Base-by-base conservation (phyloP, 2,797 vertebrate genomes). In the Stomatorhinus walkeri region DNA sequence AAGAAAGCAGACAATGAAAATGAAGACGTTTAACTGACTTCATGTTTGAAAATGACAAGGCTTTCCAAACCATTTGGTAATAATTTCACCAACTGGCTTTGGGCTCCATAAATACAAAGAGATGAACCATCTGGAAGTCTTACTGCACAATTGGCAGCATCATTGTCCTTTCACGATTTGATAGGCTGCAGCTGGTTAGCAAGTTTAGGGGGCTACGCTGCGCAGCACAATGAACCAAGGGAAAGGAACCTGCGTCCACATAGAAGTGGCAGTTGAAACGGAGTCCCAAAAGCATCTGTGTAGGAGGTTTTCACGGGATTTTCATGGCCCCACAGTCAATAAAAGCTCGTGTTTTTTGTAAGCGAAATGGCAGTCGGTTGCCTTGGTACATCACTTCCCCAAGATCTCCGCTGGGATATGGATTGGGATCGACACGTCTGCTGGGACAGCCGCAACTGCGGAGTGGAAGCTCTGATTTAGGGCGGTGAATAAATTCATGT, bases 91-190 rank as follows among this genome's bases (percentile, higher is more conserved):
- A 85, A 85, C 40, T 14, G 22, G 48, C 48, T 24, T 85, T 14
- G 10, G 19, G 22, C 43, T 85, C 24, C 83, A 24, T 85, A 9
- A 85, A 22, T 24, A 10, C 10, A 85, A 85, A 24, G 48, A 85
- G 22, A 85, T 51, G 83, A 85, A 85, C n/a, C n/a, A 84, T 84
- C 46, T 49, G 83, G 83, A 85, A 51, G n/a, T 36, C 81, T 84
- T 24, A 10, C 46, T 51, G 10, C n/a, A 84, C 4, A n/a, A 49
- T 85, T 24, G 83, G 83, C 12, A 51, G 83, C 10, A 51, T 49
- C 24, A 28, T 24, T 4, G 83, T 49, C 19, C 40, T 49, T 48
- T 22, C n/a, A 84, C 81, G 1, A 48, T 84, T 51, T 84, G 81
- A 84, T 49, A 46, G 81, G 46, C 46, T 49, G 46, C 81, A 84